phyloP scores from a whole-genome alignment of 2,113 vertebrate species.

The Dromiciops gliroides region DNA sequence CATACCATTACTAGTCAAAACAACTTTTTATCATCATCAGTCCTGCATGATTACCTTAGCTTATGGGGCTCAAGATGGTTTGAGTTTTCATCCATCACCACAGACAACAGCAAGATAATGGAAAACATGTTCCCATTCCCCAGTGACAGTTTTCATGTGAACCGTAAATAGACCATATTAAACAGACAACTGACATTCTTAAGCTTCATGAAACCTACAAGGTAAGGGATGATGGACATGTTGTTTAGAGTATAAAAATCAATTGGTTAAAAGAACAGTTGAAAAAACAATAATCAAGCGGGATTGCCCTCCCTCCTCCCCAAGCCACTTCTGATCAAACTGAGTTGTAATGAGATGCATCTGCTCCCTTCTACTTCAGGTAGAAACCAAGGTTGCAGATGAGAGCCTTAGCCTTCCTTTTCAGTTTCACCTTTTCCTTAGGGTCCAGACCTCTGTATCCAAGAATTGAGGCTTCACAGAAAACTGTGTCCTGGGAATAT shows the following conservation, averaged over 20 bases:
- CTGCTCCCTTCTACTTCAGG: neutral
- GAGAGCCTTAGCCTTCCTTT: neutral
- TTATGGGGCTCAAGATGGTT: constrained; percentile 68
- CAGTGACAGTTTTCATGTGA: constrained; percentile 54
- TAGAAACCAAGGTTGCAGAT: neutral
- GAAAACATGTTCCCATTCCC: constrained; percentile 46
- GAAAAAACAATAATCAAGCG: neutral
- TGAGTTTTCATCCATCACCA: constrained; percentile 57
- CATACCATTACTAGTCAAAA: constrained; percentile 72
- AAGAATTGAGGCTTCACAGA: neutral
- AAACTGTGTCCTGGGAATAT: neutral
- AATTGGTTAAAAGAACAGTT: constrained; percentile 14
- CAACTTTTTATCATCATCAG: constrained; percentile 58
- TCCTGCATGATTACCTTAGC: constrained; percentile 51
- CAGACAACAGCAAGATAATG: constrained; percentile 64
- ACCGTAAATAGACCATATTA: constrained; percentile 69
- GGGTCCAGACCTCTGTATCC: neutral
- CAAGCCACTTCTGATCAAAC: constrained; percentile 1
- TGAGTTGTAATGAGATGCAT: neutral
- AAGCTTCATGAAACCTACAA: constrained; percentile 58
- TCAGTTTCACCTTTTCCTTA: neutral
- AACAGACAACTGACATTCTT: constrained; percentile 44
- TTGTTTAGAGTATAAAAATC: constrained; percentile 46
- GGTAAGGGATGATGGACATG: constrained; percentile 1
- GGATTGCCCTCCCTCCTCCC: neutral